Evolutionary conservation across 2,797 vertebrate species (phyloP).

Genomic region (Cephalopachus bancanus): DNA sequence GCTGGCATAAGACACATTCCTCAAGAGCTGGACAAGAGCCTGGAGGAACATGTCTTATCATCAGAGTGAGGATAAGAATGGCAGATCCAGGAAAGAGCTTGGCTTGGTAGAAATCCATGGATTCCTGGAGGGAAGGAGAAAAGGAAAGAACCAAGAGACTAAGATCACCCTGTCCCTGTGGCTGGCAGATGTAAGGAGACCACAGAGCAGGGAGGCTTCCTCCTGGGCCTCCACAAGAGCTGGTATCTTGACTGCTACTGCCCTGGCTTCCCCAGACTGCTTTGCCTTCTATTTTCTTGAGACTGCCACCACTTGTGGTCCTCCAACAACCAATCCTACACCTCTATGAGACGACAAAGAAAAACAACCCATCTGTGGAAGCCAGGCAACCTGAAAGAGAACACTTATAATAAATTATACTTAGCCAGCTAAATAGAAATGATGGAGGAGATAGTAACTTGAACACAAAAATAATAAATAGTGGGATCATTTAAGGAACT

Average conservation of each 20-base stretch:
- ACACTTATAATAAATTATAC: background rate
- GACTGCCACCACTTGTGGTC: background rate
- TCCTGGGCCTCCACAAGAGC: background rate
- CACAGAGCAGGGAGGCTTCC: background rate
- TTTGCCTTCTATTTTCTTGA: constrained; percentile 40
- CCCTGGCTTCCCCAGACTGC: background rate
- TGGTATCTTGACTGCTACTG: background rate
- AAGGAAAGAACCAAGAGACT: background rate
- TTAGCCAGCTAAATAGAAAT: constrained; percentile 23
- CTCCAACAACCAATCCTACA: constrained; percentile 32
- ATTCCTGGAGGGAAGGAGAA: constrained; percentile 9
- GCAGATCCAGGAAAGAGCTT: constrained; percentile 29
- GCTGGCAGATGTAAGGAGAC: background rate
- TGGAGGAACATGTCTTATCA: background rate
- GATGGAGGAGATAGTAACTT: background rate
- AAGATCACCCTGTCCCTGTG: background rate
- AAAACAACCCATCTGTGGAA: background rate
- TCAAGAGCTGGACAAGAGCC: background rate
- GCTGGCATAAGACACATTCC: background rate
- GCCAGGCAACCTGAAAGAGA: constrained; percentile 50
- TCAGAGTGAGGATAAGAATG: background rate
- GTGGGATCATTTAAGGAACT: background rate
- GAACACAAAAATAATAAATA: constrained; percentile 59
- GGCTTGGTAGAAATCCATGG: constrained; percentile 17
- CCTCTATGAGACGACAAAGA: constrained; percentile 7